A percentile compares a stretch with the other conserved stretches of the same genome.
Conservation (phyloP, 2,888 invertebrate species). For the Eristalis arbustorum region DNA sequence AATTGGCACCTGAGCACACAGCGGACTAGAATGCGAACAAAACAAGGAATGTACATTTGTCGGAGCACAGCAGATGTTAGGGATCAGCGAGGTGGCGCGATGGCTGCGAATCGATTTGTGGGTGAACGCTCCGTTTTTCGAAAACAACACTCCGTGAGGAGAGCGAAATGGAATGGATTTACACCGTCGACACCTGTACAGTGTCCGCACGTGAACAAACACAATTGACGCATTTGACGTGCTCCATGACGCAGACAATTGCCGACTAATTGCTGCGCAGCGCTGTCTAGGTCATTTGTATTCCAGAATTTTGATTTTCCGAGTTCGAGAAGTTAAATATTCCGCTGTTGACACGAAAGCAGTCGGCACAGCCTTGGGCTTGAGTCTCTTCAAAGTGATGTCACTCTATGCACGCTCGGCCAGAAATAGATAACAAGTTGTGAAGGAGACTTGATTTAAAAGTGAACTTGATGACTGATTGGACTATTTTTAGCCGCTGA, state of each 20-base stretch:
- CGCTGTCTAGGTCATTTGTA: not conserved
- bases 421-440: not conserved
- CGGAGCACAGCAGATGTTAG: not conserved
- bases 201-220: not conserved
- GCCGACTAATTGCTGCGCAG: not conserved
- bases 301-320: not conserved
- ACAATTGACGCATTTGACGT: not conserved
- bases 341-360: not conserved
- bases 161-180: not conserved
- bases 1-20: constrained; percentile 3
- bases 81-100: not conserved
- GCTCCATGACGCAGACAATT: not conserved
- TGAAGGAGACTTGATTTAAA: not conserved
- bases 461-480: not conserved
- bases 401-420: not conserved
- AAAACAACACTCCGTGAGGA: not conserved
- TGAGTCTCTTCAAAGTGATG: not conserved
- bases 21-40: not conserved
- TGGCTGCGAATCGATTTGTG: not conserved
- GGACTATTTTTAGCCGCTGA: not conserved
- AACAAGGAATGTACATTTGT: not conserved
- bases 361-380: no score
- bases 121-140: not conserved
- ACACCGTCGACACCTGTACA: not conserved
- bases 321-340: not conserved